A percentile compares a stretch with the other conserved stretches of the same genome.
These are phyloP conservation scores for Torymus aiolomorphi DNA, from an alignment of 2,888 invertebrate species.

Conservation along the genomic window DNA sequence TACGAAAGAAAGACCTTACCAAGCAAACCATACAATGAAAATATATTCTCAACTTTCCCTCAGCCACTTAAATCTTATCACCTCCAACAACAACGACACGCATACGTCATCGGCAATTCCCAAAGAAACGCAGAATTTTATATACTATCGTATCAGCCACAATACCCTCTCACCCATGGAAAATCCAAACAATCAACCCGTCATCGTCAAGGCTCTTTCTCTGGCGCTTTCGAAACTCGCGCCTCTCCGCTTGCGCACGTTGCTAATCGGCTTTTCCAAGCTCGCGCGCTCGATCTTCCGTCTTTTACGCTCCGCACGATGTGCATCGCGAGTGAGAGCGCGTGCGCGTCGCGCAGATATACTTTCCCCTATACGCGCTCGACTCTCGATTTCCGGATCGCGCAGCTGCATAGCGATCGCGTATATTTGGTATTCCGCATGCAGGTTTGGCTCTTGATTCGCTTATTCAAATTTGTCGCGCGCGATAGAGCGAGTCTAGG, in stretches of 20 bases:
- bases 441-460: background rate
- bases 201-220: background rate
- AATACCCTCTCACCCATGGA: too few species aligned
- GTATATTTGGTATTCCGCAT: slow-evolving; percentile 6
- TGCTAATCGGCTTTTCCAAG: background rate
- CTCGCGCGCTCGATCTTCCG: background rate
- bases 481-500: background rate
- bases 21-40: too few species aligned
- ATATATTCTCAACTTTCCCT: too few species aligned
- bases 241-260: background rate
- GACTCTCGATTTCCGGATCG: slow-evolving; percentile 49
- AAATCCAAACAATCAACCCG: too few species aligned
- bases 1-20: too few species aligned
- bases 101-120: too few species aligned
- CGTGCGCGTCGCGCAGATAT: background rate
- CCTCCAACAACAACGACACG: too few species aligned
- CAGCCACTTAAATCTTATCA: too few species aligned
- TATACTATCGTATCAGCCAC: too few species aligned
- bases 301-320: background rate
- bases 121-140: too few species aligned
- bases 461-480: slow-evolving; percentile 18
- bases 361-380: slow-evolving; percentile 8
- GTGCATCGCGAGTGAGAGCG: slow-evolving; percentile 10
- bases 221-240: slow-evolving; percentile 12
- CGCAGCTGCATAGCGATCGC: slow-evolving; percentile 26